Base-by-base conservation (phyloP, 1,140 invertebrate genomes). In the Dolichoris vasculosae region DNA sequence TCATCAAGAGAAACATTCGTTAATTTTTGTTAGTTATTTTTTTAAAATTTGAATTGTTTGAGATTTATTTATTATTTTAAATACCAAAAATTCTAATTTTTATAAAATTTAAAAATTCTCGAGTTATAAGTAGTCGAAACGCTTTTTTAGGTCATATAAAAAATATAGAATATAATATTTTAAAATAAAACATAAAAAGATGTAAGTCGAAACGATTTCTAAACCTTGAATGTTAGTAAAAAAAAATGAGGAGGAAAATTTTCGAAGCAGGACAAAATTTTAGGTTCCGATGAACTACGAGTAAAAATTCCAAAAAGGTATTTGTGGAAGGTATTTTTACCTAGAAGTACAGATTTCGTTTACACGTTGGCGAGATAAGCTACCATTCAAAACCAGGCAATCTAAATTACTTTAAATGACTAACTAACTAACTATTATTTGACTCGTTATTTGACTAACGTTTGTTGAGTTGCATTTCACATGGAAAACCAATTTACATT, bases 301-400 rank as follows among this genome's bases (percentile, higher is more conserved):
- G 38, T 43, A 73, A 73, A 73, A 73, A 73, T 43, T 73, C 69
- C 38, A 73, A 2, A 73, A 43, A 38, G 67, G 38, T 73, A 73
- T 73, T 43, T 43, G 30, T n/a, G 30, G 23, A 73, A 73, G 69
- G 40, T 73, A 73, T 73, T 73, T 73, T 17, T 73, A 73, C 69
- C 40, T 43, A 73, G 40, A 73, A 73, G 67, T 71, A 71, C 35
- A 71, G 35, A 71, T 71, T 40, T 71, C 8, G 3, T 9, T 71
- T 71, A 40, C 9, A 71, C 35, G 26, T 71, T 71, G 2, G 26
- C 26, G 35, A 71, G 69, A 71, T 71, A 71, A 71, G 35, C 35
- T 40, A 69, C 15, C 13, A 40, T 71, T 40, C 2, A 71, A 71
- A 40, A 71, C 13, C 2, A 40, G 26, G 26, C 20, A 71, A 40